Percentiles rank a stretch among this genome's conserved stretches.
phyloP scores from a whole-genome alignment of 1,140 invertebrate species.

The Ectropis grisescens region DNA sequence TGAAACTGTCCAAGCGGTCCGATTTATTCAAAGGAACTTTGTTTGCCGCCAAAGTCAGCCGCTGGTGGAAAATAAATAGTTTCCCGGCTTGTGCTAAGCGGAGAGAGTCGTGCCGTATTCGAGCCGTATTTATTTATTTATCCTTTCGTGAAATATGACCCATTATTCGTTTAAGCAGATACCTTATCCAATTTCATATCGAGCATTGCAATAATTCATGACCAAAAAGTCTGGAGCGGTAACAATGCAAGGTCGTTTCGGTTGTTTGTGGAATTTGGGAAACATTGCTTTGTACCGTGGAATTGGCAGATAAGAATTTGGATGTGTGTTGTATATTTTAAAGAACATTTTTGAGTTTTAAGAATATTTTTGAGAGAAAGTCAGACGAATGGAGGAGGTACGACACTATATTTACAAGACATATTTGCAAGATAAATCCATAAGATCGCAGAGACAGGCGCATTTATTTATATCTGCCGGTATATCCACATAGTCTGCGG shows the following conservation, averaged over 20 bases:
- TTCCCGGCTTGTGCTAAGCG: slow-evolving; percentile 4
- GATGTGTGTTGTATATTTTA: no score
- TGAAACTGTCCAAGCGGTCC: slow-evolving; percentile 1
- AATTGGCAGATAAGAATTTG: slow-evolving; percentile 2
- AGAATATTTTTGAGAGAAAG: slow-evolving; percentile 10
- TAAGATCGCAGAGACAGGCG: slow-evolving; percentile 21
- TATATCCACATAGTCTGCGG: slow-evolving; percentile 33
- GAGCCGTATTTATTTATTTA: no score
- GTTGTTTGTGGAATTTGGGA: slow-evolving; percentile 18
- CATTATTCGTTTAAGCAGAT: neutral
- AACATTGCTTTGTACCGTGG: neutral
- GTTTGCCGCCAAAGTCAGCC: slow-evolving; percentile 19
- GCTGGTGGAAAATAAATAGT: no score
- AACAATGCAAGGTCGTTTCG: slow-evolving; percentile 27
- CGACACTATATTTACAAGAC: slow-evolving; percentile 18
- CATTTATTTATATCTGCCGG: slow-evolving; percentile 41
- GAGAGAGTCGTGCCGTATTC: slow-evolving; percentile 7
- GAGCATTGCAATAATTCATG: slow-evolving; percentile 11
- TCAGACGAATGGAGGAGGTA: no score
- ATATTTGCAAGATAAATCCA: slow-evolving; percentile 38
- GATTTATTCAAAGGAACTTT: slow-evolving; percentile 26
- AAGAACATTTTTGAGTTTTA: no score
- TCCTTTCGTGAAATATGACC: slow-evolving; percentile 10
- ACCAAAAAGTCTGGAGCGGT: slow-evolving; percentile 10
- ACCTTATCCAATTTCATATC: slow-evolving; percentile 5